Conservation (phyloP, 2,113 vertebrate genomes). For the Stegostoma tigrinum region DNA sequence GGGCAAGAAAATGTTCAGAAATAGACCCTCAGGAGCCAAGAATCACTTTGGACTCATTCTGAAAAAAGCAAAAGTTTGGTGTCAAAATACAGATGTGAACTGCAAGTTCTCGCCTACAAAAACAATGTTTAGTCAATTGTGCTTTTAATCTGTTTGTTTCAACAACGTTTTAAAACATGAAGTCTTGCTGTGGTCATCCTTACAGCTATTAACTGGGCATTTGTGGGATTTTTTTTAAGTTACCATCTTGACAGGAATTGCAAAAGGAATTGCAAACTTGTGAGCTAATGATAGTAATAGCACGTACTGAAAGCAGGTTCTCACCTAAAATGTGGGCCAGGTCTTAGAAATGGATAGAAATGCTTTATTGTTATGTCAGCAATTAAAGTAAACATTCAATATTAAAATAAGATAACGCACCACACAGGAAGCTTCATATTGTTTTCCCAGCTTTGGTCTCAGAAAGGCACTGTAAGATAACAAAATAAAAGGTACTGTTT, state of each 20-base stretch:
- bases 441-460: conserved; percentile 94
- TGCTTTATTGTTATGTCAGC: background rate
- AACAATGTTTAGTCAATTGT: background rate
- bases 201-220: background rate
- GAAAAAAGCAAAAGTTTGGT: background rate
- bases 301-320: background rate
- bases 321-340: background rate
- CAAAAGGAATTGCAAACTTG: background rate
- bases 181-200: background rate
- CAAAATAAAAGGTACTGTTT: conserved; percentile 33
- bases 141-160: background rate
- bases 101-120: background rate
- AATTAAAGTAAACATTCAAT: background rate
- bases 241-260: background rate
- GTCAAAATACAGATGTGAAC: background rate
- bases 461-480: conserved; percentile 80
- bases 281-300: background rate
- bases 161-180: background rate
- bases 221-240: background rate
- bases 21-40: background rate
- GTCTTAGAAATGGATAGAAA: background rate
- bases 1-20: background rate
- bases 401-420: conserved; percentile 61
- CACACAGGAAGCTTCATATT: conserved; percentile 98
- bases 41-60: background rate